phyloP scores from a whole-genome alignment of 2,888 invertebrate genomes.

The Xylocampa areola region DNA sequence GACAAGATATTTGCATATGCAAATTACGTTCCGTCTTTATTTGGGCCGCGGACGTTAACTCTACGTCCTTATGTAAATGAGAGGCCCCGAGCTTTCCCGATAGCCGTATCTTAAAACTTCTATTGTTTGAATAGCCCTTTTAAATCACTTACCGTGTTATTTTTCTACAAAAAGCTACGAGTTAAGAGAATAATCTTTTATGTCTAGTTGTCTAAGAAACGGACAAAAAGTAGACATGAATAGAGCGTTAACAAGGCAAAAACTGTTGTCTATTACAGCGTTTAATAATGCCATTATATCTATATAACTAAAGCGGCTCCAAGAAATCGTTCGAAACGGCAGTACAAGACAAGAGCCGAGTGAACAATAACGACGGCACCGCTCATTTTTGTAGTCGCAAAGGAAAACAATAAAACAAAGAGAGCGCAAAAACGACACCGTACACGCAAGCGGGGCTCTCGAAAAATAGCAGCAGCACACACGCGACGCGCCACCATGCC shows the following conservation, averaged over 20 bases:
- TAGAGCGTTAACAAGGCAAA: constrained; percentile 77
- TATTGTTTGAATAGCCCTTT: constrained; percentile 66
- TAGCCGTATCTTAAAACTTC: constrained; percentile 69
- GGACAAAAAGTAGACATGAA: constrained; percentile 71
- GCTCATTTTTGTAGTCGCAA: constrained; percentile 81
- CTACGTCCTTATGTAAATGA: constrained; percentile 81
- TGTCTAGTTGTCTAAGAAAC: constrained; percentile 57
- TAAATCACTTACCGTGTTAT: constrained; percentile 65
- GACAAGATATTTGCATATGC: constrained; percentile 87
- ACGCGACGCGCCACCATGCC: constrained; percentile 67
- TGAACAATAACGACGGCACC: constrained; percentile 81
- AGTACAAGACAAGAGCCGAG: constrained; percentile 71
- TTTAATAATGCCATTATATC: constrained; percentile 76
- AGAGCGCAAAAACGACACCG: constrained; percentile 80
- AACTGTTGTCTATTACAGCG: constrained; percentile 68
- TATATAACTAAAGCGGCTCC: constrained; percentile 65
- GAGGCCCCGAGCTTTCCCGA: constrained; percentile 68
- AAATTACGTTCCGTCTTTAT: constrained; percentile 87
- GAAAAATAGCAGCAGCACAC: constrained; percentile 78
- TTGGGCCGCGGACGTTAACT: constrained; percentile 83
- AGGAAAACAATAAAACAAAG: constrained; percentile 85
- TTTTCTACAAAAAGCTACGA: constrained; percentile 62
- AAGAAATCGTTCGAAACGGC: constrained; percentile 69
- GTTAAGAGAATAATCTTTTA: constrained; percentile 68
- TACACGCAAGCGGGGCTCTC: constrained; percentile 81